Base-by-base conservation (phyloP, 2,797 vertebrate species). In the Alosa sapidissima region DNA sequence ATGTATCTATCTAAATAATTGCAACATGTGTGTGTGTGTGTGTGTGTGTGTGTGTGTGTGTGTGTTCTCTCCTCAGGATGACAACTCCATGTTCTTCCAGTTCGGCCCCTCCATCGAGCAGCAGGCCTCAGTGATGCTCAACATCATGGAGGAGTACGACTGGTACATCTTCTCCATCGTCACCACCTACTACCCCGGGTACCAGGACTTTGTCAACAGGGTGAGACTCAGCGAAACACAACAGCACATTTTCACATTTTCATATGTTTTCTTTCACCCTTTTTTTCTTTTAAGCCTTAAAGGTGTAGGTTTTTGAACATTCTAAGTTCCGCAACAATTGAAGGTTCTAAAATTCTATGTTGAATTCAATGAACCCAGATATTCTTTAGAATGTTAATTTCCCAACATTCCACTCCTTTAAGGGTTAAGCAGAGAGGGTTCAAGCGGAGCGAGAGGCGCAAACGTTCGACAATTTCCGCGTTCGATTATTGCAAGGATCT, bases 81-180 rank as follows among this genome's bases (percentile, higher is more conserved):
- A 99, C 89, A 95, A 98, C 91, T 99, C 98, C 90, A 99, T 99
- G 98, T 99, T 99, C 94, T 98, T 99, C 96, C 98, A 99, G 94
- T 99, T 99, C 86, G 98, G 98, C 55, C 98, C 98, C 1, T 98
- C 98, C 81, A 99, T 99, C 85, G 97, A 99, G 93, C 98, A 99
- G 93, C 98, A 99, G 93, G 98, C 98, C 49, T 98, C 97, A 0
- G 98, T 99, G 87, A 99, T 99, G 97, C 94, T 99, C 88, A 99
- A 99, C 94, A 99, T 99, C 88, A 99, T 99, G 98, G 97, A 99
- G 93, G 98, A 99, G 92, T 99, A 99, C 7, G 98, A 99, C 93
- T 99, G 98, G 98, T 98, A 99, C 95, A 99, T 99, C 93, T 99
- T 99, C 94, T 99, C 98, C 91, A 97, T 99, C 1, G 98, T 99